Evolutionary conservation across 2,797 vertebrate genomes (phyloP), one percentile per base, ranked within the genome.

Genomic region (Muscicapa striata): DNA sequence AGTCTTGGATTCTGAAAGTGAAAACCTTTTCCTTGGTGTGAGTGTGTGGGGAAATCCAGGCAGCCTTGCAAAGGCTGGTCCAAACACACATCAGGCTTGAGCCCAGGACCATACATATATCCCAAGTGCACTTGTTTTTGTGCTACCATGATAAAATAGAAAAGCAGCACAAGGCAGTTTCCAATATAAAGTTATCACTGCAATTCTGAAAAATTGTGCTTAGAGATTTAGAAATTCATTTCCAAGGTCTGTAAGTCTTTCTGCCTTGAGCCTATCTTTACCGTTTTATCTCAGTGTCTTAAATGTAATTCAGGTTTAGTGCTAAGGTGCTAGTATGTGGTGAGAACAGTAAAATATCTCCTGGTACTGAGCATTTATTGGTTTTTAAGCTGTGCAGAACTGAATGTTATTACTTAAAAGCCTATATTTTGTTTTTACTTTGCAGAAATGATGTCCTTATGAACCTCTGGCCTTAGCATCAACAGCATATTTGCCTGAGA

Each of bases 171-270:
- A 63, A 63, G 51, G 75, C 32, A 81, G n/a, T 58, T 92, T 93
- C 79, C 66, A 78, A 78, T 86, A 93, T 75, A 90, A 87, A 22
- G 13, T 91, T 89, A 92, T 82, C 49, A 15, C 57, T 59, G 41
- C 63, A 55, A 72, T 95, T 90, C 38, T 5, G 4, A 94, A 72
- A 77, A 88, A 84, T 5, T 46, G 26, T 89, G 62, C 58, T 95
- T 79, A 70, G 54, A 93, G 76, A 91, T 83, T 95, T 93, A 89
- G 69, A 81, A 70, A 84, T 91, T 84, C 8, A 49, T 84, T 95
- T 83, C 64, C 89, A 51, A 89, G 54, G 29, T 77, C 55, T 81
- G 5, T 34, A 41, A 76, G 58, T 89, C 69, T 45, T 92, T 81
- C 46, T 94, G 43, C 75, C 55, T 45, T 83, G 32, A 84, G 17